Evolutionary conservation across 2,888 invertebrate genomes (phyloP).

Genomic region (Agrotis ipsilon): DNA sequence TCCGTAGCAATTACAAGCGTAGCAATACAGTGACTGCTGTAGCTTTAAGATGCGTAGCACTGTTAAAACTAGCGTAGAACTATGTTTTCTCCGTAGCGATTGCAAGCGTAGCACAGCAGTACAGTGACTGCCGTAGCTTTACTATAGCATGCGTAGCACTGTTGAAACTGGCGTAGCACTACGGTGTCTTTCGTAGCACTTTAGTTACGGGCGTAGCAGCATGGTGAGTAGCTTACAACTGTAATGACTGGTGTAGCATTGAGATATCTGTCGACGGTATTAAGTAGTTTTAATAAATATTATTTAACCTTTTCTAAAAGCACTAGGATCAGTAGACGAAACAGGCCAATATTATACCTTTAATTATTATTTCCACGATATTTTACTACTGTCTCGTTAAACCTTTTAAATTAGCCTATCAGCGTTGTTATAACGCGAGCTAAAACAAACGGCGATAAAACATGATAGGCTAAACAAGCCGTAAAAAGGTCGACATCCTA

Average conservation of each 20-base stretch:
- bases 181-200: too few relatives aligned
- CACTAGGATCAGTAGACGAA: background rate
- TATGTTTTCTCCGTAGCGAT: background rate
- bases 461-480: slow-evolving; percentile 64
- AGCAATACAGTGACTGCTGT: background rate
- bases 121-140: too few relatives aligned
- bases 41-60: background rate
- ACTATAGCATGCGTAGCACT: background rate
- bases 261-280: too few relatives aligned
- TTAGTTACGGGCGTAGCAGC: background rate
- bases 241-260: too few relatives aligned
- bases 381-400: slow-evolving; percentile 32
- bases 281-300: too few relatives aligned
- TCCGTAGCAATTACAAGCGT: background rate
- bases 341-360: background rate
- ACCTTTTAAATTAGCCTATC: slow-evolving; percentile 54
- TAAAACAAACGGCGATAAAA: slow-evolving; percentile 60
- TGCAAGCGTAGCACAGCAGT: background rate
- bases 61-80: background rate
- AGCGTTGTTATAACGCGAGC: slow-evolving; percentile 37
- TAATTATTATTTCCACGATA: background rate
- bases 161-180: background rate
- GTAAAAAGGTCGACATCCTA: slow-evolving; percentile 61
- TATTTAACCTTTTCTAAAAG: background rate
- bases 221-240: background rate